Evolutionary conservation across 2,888 invertebrate species (phyloP).

Genomic region (Erannis defoliaria): DNA sequence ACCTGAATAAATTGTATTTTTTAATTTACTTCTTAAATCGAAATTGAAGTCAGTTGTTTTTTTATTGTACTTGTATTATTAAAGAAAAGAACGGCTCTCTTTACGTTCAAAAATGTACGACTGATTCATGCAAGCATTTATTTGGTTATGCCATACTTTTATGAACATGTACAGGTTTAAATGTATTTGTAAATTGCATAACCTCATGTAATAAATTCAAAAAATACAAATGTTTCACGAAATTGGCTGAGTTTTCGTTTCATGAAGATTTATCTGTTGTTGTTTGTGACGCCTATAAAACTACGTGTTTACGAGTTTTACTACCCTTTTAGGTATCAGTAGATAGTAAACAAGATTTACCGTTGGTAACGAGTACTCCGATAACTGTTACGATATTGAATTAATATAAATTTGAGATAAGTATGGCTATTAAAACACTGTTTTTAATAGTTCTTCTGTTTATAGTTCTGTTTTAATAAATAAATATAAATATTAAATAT

Average conservation of each 20-base stretch:
- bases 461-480: too few relatives aligned
- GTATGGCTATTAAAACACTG: not conserved
- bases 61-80: too few relatives aligned
- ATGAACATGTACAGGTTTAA: not conserved
- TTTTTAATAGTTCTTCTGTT: too few relatives aligned
- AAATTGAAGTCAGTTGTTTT: too few relatives aligned
- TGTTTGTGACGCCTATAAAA: slow-evolving; percentile 34
- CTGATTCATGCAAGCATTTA: too few relatives aligned
- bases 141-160: not conserved
- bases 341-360: slow-evolving; percentile 33
- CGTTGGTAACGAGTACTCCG: slow-evolving; percentile 5
- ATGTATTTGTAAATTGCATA: slow-evolving; percentile 8
- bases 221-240: slow-evolving; percentile 19
- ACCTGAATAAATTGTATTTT: slow-evolving; percentile 55
- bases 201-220: slow-evolving; percentile 22
- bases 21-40: slow-evolving; percentile 6
- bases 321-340: slow-evolving; percentile 29
- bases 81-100: too few relatives aligned
- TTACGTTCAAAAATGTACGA: too few relatives aligned
- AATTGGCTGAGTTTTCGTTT: slow-evolving; percentile 20
- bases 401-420: not conserved
- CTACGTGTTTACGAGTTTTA: slow-evolving; percentile 32
- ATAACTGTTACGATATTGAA: slow-evolving; percentile 10
- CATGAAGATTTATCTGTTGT: slow-evolving; percentile 34
- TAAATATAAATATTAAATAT: too few relatives aligned